Evolutionary conservation across 2,888 invertebrate species (phyloP).

Genomic region (Deilephila porcellus): DNA sequence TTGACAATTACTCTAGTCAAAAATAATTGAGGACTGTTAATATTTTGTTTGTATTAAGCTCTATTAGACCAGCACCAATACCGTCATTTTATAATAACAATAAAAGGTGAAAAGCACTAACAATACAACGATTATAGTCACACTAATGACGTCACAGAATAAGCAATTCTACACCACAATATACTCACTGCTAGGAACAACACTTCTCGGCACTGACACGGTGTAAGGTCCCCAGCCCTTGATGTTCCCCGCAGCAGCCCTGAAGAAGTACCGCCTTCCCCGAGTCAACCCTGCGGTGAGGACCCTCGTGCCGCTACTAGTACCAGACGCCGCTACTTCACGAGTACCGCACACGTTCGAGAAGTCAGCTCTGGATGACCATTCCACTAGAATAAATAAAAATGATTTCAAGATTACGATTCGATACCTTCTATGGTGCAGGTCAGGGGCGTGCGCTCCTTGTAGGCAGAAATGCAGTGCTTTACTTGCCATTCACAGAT

Average conservation of each 20-base stretch:
- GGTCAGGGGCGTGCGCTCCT: too few relatives aligned
- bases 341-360: slow-evolving; percentile 91
- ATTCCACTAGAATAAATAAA: slow-evolving; percentile 90
- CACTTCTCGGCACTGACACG: slow-evolving; percentile 91
- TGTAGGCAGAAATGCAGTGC: too few relatives aligned
- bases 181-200: slow-evolving; percentile 94
- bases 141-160: not conserved
- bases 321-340: slow-evolving; percentile 83
- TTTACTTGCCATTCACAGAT: too few relatives aligned
- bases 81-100: too few relatives aligned
- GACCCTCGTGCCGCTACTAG: slow-evolving; percentile 76
- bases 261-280: slow-evolving; percentile 94
- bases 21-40: too few relatives aligned
- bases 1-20: too few relatives aligned
- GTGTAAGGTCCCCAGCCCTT: slow-evolving; percentile 94
- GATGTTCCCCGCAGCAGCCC: slow-evolving; percentile 96
- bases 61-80: too few relatives aligned
- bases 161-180: not conserved
- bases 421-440: too few relatives aligned
- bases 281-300: slow-evolving; percentile 89
- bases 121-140: too few relatives aligned
- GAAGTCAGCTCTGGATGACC: slow-evolving; percentile 95
- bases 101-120: too few relatives aligned
- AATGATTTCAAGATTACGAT: not conserved
- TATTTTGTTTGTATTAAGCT: too few relatives aligned